A percentile compares a stretch with the other conserved stretches of the same genome.
phyloP scores from a whole-genome alignment of 1,140 invertebrate genomes.

The Bombus pascuorum region DNA sequence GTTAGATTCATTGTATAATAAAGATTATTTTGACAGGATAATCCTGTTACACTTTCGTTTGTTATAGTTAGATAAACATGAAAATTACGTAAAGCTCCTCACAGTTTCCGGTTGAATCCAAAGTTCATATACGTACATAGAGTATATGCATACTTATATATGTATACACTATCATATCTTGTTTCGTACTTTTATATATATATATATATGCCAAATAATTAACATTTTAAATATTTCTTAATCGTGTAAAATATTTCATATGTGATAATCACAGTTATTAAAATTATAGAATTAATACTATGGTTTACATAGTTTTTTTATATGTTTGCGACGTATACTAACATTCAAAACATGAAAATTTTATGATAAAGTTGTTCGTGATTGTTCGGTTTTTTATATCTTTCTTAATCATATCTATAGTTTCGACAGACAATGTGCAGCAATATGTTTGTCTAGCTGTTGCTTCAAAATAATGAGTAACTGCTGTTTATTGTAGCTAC shows the following conservation, averaged over 20 bases:
- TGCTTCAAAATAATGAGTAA: neutral
- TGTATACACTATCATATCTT: neutral
- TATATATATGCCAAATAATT: neutral
- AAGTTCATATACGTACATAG: neutral
- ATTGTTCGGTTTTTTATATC: neutral
- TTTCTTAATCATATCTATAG: neutral
- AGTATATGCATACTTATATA: neutral
- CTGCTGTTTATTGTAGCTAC: neutral
- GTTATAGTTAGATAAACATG: neutral
- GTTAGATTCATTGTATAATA: constrained; percentile 43
- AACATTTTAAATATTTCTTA: neutral
- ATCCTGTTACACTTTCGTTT: neutral
- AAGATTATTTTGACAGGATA: constrained; percentile 19
- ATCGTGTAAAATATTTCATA: neutral
- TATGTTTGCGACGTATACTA: too few species aligned
- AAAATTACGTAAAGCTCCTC: constrained; percentile 43
- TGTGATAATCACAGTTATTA: neutral
- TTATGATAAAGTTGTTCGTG: neutral
- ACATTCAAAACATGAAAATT: neutral
- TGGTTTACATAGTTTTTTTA: neutral
- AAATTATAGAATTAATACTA: neutral
- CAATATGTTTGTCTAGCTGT: neutral
- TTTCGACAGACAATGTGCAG: neutral
- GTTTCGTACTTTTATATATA: neutral
- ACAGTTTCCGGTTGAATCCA: neutral